Percentiles rank a stretch among this genome's conserved stretches.
Conservation (phyloP, 2,888 invertebrate species). For the Noctuana brunneofusca region DNA sequence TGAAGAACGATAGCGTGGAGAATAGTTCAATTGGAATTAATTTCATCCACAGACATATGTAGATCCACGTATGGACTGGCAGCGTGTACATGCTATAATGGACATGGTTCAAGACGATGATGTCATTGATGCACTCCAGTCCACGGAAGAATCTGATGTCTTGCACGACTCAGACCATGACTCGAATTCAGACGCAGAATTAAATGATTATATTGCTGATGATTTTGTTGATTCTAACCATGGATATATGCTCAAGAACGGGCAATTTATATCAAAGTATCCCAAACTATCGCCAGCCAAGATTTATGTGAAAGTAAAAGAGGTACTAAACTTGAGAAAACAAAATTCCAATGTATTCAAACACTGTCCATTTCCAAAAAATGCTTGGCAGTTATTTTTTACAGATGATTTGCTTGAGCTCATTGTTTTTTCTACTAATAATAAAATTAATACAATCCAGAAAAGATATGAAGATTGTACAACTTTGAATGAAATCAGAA, state of each 20-base stretch:
- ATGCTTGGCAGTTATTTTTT: slow-evolving; percentile 70
- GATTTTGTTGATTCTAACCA: slow-evolving; percentile 56
- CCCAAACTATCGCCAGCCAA: slow-evolving; percentile 50
- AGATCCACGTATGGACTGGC: slow-evolving; percentile 80
- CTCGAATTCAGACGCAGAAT: slow-evolving; percentile 68
- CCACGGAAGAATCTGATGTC: slow-evolving; percentile 67
- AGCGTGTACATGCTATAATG: slow-evolving; percentile 76
- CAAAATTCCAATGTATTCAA: slow-evolving; percentile 45
- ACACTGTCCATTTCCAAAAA: slow-evolving; percentile 57
- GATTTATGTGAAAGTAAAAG: slow-evolving; percentile 50
- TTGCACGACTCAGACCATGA: slow-evolving; percentile 70
- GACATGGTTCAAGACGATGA: slow-evolving; percentile 74
- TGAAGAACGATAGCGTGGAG: slow-evolving; percentile 45
- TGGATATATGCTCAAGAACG: slow-evolving; percentile 65
- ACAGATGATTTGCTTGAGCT: slow-evolving; percentile 69
- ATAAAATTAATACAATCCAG: slow-evolving; percentile 55
- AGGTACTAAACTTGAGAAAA: slow-evolving; percentile 52
- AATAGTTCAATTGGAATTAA: slow-evolving; percentile 74
- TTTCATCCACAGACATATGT: slow-evolving; percentile 78
- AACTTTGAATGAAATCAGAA: slow-evolving; percentile 64
- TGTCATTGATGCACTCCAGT: slow-evolving; percentile 70
- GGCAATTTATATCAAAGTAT: slow-evolving; percentile 53
- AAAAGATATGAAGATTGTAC: slow-evolving; percentile 48
- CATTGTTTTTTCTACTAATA: slow-evolving; percentile 70
- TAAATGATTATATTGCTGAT: slow-evolving; percentile 56